Conservation (phyloP, 37 sponge, comb jelly and placozoan species). For the Hexactinellida sp. region DNA sequence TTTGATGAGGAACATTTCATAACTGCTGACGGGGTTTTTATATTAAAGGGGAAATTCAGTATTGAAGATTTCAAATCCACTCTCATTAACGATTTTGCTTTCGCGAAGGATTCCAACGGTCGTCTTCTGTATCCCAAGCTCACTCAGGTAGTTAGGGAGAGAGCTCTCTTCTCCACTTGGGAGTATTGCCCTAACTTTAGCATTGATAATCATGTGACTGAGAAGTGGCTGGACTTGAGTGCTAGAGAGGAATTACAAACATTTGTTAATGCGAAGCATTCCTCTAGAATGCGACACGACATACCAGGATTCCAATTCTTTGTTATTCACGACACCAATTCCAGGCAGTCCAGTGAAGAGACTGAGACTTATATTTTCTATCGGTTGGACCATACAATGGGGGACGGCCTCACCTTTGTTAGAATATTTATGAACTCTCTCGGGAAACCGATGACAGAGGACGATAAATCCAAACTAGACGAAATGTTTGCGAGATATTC, state of each 20-base stretch:
- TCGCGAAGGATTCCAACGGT: neutral
- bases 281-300: neutral
- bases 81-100: neutral
- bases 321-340: neutral
- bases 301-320: conserved; percentile 1
- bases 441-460: neutral
- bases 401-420: neutral
- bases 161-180: neutral
- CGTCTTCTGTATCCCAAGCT: neutral
- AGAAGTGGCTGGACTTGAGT: neutral
- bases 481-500: neutral
- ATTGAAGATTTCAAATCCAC: neutral
- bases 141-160: neutral
- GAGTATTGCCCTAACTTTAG: neutral
- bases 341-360: neutral
- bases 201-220: neutral
- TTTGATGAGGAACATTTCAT: neutral
- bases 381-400: conserved; percentile 2
- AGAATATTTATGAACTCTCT: neutral
- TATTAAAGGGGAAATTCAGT: neutral
- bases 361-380: neutral
- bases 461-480: neutral
- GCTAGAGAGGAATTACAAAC: neutral
- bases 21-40: neutral
- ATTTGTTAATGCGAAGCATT: neutral